Percentiles rank a stretch among this genome's conserved stretches.
These are phyloP conservation scores for Cephus sareptanus DNA, from an alignment of 2,888 invertebrate species.

Conservation along the genomic window DNA sequence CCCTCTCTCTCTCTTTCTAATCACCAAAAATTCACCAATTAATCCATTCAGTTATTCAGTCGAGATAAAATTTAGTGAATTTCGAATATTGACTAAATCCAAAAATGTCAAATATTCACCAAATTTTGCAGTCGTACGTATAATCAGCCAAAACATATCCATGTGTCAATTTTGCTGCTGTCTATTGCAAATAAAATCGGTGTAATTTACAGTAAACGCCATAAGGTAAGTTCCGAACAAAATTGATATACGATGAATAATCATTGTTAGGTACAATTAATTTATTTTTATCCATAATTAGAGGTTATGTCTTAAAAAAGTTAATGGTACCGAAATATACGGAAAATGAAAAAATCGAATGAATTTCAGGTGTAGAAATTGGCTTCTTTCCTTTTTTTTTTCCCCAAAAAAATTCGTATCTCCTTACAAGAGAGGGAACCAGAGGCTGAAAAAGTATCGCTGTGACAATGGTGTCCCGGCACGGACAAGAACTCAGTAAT, in stretches of 20 bases:
- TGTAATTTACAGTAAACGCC: neutral
- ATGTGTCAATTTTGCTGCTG: neutral
- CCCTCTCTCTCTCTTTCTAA: conserved; percentile 16
- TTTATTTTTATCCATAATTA: neutral
- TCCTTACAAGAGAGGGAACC: conserved; percentile 36
- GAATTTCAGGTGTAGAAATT: neutral
- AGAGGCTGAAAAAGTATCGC: conserved; percentile 53
- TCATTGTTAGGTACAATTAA: neutral
- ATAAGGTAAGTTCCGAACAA: neutral
- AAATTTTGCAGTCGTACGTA: no score
- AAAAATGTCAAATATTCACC: neutral
- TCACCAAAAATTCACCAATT: neutral
- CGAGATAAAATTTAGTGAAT: neutral
- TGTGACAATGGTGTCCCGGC: conserved; percentile 56
- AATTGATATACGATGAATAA: neutral
- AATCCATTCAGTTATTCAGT: neutral
- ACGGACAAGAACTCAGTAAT: conserved; percentile 27
- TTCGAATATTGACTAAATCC: neutral
- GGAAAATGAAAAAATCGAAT: neutral
- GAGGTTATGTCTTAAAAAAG: no score
- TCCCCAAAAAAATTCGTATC: neutral
- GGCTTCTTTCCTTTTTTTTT: no score
- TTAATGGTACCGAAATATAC: neutral
- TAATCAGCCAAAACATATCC: neutral
- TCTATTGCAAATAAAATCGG: neutral